Base-by-base conservation (phyloP, 2,113 vertebrate genomes). In the Phalacrocorax brasilianus region DNA sequence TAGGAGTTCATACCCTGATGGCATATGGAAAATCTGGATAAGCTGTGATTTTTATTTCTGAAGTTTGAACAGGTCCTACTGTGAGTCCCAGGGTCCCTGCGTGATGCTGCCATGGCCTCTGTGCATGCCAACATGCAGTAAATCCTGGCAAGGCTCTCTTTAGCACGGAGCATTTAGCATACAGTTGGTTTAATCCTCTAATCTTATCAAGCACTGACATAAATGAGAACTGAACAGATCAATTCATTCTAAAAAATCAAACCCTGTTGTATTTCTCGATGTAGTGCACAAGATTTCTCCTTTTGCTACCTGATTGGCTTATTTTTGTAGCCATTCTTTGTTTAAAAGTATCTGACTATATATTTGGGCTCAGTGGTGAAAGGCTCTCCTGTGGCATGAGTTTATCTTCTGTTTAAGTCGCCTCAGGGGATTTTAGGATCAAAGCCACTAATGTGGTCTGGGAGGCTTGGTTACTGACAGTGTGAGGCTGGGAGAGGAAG, bases 141-240 rank as follows among this genome's bases (percentile, higher is more conserved):
- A 97, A 89, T 91, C 92, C 89, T 56, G 42, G 78, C 73, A 66
- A 62, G 71, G 9, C 63, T 72, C 73, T 79, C 62, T 89, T 72
- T n/a, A 93, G 80, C 84, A 73, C 1, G 1, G 63, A 91, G 50
- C 62, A 38, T 83, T 97, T 91, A 83, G 50, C 87, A 76, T 91
- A 63, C 50, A 88, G 74, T 83, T 92, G 81, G 55, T 89, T 92
- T 94, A 95, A 93, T 95, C 91, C 87, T 83, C 84, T 95, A 74
- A 95, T 94, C 71, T 97, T 88, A 93, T 66, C 89, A 88, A 93
- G 81, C 30, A 42, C n/a, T 63, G 85, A 67, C 38, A 55, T 53
- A 85, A 95, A 89, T 44, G 81, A 97, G 74, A 87, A 74, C 1
- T 66, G 71, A 92, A 74, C 42, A 83, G 91, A 88, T 93, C 24